Evolutionary conservation across 2,113 vertebrate species (phyloP), one percentile per base, ranked within the genome.

Genomic region (Mola mola): DNA sequence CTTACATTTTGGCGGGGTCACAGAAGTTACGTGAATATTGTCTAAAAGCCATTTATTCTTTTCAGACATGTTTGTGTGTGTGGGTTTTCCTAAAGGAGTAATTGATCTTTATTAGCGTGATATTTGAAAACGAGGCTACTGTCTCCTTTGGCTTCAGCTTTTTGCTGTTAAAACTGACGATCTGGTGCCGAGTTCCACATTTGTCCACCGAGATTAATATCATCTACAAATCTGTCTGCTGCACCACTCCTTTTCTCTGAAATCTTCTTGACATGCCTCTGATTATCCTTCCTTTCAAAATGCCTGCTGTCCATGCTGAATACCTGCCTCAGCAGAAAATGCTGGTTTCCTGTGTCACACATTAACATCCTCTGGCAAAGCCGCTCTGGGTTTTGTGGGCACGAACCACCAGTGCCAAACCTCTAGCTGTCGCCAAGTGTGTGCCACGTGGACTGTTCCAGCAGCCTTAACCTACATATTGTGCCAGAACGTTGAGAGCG

Each of bases 361-460:
- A 41, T 71, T 85, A 81, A 83, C 79, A 87, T 87, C 82, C 78
- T 79, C 66, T 86, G 83, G 85, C 83, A 73, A 20, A 49, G 44
- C 40, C 34, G 21, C 77, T 64, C 12, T 82, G 76, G 85, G 60
- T 68, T 59, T 53, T 79, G 75, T 78, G 74, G 82, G 72, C 71
- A 67, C 28, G 1, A 42, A 66, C 36, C 17, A 4, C 20, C 17
- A 15, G 20, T 67, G 66, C 78, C 78, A 84, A 75, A 74, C 76
- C 78, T 42, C 69, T 76, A 75, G 71, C n/a, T n/a, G n/a, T n/a
- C n/a, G n/a, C 68, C 72, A 43, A 43, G 72, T 62, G 58, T 62
- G 40, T 66, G 83, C 87, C 84, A 88, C 81, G 71, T 88, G 68
- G 70, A 82, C 72, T 13, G 59, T 84, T 87, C 83, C 79, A 67